phyloP scores from a whole-genome alignment of 2,888 invertebrate genomes.

The Drosophila cognata region DNA sequence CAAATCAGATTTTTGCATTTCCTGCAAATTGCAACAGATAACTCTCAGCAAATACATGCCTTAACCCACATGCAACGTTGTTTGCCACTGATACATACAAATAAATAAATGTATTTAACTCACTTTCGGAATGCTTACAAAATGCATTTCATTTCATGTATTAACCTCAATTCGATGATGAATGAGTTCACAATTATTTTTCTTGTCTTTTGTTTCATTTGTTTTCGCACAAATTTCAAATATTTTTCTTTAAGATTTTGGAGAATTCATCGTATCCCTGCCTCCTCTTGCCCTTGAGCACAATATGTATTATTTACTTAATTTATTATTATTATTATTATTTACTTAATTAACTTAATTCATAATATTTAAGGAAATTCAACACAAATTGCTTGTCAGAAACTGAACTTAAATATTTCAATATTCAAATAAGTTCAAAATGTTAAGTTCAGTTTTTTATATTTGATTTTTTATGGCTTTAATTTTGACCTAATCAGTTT shows the following conservation, averaged over 20 bases:
- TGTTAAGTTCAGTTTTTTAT: background rate
- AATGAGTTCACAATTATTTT: background rate
- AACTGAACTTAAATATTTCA: background rate
- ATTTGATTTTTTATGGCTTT: background rate
- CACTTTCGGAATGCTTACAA: background rate
- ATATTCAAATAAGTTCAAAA: background rate
- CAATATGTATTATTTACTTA: background rate
- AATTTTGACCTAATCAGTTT: background rate
- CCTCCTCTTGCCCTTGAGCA: background rate
- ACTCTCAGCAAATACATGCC: background rate
- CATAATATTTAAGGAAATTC: background rate
- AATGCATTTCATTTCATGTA: background rate
- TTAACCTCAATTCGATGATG: background rate
- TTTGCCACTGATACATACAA: background rate
- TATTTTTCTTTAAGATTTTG: background rate
- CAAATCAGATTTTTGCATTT: background rate
- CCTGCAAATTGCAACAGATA: background rate
- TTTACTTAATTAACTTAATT: background rate
- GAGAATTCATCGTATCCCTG: background rate
- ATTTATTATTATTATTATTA: no score
- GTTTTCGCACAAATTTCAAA: no score
- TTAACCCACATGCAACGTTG: background rate
- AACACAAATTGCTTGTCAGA: background rate
- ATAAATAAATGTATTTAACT: background rate
- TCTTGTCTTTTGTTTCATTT: background rate